Evolutionary conservation across 2,888 invertebrate species (phyloP).

Genomic region (Eugnorisma glareosa): DNA sequence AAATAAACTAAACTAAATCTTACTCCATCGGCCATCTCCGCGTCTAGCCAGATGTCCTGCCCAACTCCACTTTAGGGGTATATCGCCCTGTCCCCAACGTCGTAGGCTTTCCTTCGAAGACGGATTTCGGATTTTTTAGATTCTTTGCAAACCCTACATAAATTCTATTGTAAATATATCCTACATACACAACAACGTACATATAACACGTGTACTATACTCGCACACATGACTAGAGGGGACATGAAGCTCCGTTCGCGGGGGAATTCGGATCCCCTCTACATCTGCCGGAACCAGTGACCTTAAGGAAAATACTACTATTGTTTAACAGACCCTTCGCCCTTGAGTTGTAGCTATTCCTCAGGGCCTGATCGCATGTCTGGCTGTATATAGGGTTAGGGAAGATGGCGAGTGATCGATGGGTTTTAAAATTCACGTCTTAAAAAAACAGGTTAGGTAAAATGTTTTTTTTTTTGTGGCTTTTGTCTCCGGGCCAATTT

Average conservation of each 20-base stretch:
- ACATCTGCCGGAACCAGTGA: conserved; percentile 64
- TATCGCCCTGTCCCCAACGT: no score
- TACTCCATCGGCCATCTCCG: no score
- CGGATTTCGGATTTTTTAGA: neutral
- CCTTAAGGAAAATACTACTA: conserved; percentile 62
- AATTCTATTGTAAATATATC: neutral
- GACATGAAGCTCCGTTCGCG: conserved; percentile 35
- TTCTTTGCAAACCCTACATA: neutral
- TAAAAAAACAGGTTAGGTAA: neutral
- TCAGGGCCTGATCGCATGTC: conserved; percentile 39
- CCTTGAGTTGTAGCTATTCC: conserved; percentile 45
- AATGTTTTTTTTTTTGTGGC: neutral
- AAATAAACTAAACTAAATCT: no score
- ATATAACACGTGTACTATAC: conserved; percentile 1
- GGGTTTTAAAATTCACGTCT: neutral
- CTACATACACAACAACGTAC: neutral
- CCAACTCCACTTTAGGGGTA: no score
- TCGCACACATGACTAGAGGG: conserved; percentile 31
- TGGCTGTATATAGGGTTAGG: neutral
- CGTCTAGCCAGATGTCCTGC: no score
- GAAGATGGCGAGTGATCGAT: conserved; percentile 3
- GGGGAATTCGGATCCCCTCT: conserved; percentile 59
- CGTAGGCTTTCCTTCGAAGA: no score
- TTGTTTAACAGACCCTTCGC: conserved; percentile 62
- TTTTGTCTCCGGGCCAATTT: neutral